Conservation (phyloP, 2,113 vertebrate genomes). For the Myiozetetes cayanensis region DNA sequence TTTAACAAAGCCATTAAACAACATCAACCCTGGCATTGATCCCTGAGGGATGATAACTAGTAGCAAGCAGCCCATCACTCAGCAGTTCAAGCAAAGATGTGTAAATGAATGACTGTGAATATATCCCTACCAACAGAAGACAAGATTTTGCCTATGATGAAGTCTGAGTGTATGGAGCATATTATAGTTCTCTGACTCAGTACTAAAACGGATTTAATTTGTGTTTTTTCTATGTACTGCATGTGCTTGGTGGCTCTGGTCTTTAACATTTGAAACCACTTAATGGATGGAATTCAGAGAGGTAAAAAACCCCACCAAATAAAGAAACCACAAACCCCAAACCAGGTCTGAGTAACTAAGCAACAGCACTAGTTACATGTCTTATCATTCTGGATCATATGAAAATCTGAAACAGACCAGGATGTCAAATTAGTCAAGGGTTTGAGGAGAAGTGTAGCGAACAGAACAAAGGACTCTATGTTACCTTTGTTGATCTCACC, state of each 20-base stretch:
- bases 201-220: background rate
- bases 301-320: fast-evolving
- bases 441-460: background rate
- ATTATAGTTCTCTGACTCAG: background rate
- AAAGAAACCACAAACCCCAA: background rate
- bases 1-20: background rate
- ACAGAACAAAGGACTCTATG: too few species aligned
- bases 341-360: background rate
- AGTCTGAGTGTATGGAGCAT: background rate
- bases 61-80: background rate
- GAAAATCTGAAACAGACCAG: background rate
- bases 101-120: background rate
- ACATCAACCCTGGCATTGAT: background rate
- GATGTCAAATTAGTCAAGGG: background rate
- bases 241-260: background rate
- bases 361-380: background rate
- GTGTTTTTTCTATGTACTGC: background rate
- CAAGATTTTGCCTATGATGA: background rate
- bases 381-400: background rate
- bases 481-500: too few species aligned
- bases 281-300: background rate
- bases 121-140: background rate
- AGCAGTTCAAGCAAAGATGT: background rate
- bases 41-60: background rate
- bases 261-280: background rate